Percentiles rank a stretch among this genome's conserved stretches.
Evolutionary conservation across 2,113 vertebrate genomes (phyloP).

Genomic region (Platysternon megacephalum): DNA sequence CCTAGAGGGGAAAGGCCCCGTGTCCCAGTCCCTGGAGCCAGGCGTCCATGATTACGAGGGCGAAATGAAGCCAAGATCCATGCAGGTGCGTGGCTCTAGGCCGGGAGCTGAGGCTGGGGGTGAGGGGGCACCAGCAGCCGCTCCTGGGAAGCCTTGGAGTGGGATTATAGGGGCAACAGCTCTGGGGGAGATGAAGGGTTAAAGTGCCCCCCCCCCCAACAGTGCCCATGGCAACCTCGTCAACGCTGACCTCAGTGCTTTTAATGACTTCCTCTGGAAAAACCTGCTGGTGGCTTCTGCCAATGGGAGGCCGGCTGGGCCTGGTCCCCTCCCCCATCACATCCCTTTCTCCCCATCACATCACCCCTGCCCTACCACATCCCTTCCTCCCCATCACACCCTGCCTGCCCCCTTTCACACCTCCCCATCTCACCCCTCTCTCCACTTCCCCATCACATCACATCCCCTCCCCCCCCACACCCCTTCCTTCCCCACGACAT

Average conservation of each 20-base stretch:
- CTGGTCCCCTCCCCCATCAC: no score
- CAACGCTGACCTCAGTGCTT: not conserved
- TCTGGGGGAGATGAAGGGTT: not conserved
- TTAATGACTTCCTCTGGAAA: constrained; percentile 24
- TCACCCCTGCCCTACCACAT: no score
- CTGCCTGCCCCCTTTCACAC: no score
- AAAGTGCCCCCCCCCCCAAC: not conserved
- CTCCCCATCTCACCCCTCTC: no score
- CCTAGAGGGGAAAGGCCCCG: not conserved
- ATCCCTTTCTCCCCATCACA: no score
- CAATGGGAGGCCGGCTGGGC: not conserved
- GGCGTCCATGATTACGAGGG: not conserved
- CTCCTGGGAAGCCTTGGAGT: not conserved
- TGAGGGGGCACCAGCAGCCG: not conserved
- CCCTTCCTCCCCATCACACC: no score
- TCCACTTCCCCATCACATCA: no score
- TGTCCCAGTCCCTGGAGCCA: not conserved
- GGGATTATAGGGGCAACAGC: not conserved
- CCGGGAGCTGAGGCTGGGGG: not conserved
- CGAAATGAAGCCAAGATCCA: not conserved
- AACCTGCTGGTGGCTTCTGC: not conserved
- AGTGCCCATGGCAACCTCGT: not conserved
- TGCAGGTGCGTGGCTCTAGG: not conserved
- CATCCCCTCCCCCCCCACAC: no score
- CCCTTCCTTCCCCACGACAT: not conserved